Conservation (phyloP, 92 coral and sea anemone species). For the Montipora capitata region DNA sequence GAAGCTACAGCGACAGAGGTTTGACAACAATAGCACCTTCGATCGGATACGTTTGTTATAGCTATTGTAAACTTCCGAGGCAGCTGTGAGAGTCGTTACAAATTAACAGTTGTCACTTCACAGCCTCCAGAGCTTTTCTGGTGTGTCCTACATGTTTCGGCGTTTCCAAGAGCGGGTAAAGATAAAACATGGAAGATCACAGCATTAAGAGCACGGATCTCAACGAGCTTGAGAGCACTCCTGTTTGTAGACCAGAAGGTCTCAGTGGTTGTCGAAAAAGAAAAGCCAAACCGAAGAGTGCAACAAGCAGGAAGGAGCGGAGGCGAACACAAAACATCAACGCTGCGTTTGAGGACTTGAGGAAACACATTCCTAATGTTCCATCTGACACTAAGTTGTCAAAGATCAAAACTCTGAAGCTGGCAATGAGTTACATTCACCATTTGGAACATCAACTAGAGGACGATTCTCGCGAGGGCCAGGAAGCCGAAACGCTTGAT, state of each 20-base stretch:
- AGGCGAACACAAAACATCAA: constrained; percentile 96
- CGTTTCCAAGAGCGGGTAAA: not conserved
- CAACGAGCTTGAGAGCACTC: constrained; percentile 29
- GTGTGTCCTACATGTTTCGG: not conserved
- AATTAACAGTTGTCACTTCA: not conserved
- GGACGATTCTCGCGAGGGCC: constrained; percentile 45
- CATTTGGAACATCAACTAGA: constrained; percentile 93
- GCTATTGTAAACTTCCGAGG: constrained; percentile 11
- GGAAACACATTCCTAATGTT: constrained; percentile 98
- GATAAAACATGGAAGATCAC: constrained; percentile 41
- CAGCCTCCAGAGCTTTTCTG: not conserved
- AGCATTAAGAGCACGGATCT: constrained; percentile 31
- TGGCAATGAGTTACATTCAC: constrained; percentile 99
- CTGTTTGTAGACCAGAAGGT: constrained; percentile 37
- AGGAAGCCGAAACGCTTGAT: constrained; percentile 42
- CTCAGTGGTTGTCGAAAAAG: constrained; percentile 71
- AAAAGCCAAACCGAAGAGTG: constrained; percentile 73
- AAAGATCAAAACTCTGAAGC: constrained; percentile 97
- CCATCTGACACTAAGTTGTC: constrained; percentile 99
- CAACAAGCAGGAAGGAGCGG: constrained; percentile 93
- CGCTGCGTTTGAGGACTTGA: constrained; percentile 97
- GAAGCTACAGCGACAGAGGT: constrained; percentile 48
- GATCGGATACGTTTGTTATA: not conserved
- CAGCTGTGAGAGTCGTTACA: constrained; percentile 4
- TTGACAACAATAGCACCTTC: constrained; percentile 73